Conservation (phyloP, 1,140 invertebrate species). For the Euwallacea similis region DNA sequence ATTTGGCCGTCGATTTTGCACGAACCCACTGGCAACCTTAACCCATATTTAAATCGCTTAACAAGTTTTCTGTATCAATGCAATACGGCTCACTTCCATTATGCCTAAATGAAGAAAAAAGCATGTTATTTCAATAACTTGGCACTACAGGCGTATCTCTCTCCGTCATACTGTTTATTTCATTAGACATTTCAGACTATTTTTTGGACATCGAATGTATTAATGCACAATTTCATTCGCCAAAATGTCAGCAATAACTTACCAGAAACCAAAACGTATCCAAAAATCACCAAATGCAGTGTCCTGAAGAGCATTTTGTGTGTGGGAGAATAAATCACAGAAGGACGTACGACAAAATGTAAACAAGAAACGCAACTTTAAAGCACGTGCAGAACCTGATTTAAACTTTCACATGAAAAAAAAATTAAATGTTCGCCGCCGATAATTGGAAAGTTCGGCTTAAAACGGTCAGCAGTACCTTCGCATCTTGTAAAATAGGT, state of each 20-base stretch:
- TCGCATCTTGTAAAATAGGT: constrained; percentile 21
- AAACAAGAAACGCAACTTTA: neutral
- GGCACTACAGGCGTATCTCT: too few species aligned
- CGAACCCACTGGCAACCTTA: neutral
- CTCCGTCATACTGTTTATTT: too few species aligned
- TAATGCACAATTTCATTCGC: too few species aligned
- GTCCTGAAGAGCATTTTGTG: constrained; percentile 19
- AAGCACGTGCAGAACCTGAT: constrained; percentile 16
- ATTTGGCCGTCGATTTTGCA: too few species aligned
- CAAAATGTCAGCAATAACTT: constrained; percentile 7
- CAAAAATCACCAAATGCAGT: constrained; percentile 12
- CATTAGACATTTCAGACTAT: too few species aligned
- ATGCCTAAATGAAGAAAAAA: too few species aligned
- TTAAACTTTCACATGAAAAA: constrained; percentile 11
- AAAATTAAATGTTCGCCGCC: neutral
- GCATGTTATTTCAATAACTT: too few species aligned
- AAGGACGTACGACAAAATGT: constrained; percentile 5
- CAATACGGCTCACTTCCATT: neutral
- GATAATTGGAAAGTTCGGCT: constrained; percentile 12
- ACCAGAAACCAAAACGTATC: constrained; percentile 20
- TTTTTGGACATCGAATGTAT: too few species aligned
- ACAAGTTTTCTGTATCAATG: neutral
- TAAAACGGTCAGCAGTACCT: constrained; percentile 17
- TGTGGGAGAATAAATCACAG: neutral
- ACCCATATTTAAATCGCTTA: neutral